Evolutionary conservation across 2,113 vertebrate genomes (phyloP), one percentile per base, ranked within the genome.

Genomic region (Mus pahari): DNA sequence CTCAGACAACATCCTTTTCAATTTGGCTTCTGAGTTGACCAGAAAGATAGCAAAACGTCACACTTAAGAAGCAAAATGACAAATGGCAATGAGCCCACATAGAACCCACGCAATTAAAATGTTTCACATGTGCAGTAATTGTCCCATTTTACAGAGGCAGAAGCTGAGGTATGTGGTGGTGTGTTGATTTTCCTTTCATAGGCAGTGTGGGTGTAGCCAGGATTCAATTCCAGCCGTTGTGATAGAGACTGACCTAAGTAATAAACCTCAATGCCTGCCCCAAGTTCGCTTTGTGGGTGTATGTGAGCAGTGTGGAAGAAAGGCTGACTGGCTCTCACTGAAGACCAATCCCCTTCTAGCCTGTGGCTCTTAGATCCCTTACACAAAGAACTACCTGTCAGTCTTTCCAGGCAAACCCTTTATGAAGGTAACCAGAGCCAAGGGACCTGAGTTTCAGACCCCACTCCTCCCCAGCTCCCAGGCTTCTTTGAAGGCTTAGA

Each of bases 1-100:
- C 66, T 79, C 50, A 62, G 39, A 50, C 16, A 73, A 31, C 31
- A 39, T 83, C 31, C 28, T 74, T 81, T 89, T 55, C 39, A 39
- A 20, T 79, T 81, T 50, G 31, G 78, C 62, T 92, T 96, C 77
- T 92, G 28, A 36, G 13, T 64, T 90, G 55, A 77, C 81, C 88
- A 53, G n/a, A 90, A 88, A 94, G 66, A 83, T 91, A 87, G 55
- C 3, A 11, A 95, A 70, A 82, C 62, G 55, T 79, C 33, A 62
- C 64, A 71, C 13, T 58, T 83, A 83, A 60, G 53, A 68, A 53
- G 50, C 50, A 74, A 95, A 89, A 88, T 39, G 39, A 31, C 39
- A 68, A 73, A 48, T 50, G 19, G 66, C 31, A 48, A 42, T 84
- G 20, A 94, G 17, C 50, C 39, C 19, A 86, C 10, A 14, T 4